Conservation (phyloP, 1,140 invertebrate genomes). For the Drosophila bocki region DNA sequence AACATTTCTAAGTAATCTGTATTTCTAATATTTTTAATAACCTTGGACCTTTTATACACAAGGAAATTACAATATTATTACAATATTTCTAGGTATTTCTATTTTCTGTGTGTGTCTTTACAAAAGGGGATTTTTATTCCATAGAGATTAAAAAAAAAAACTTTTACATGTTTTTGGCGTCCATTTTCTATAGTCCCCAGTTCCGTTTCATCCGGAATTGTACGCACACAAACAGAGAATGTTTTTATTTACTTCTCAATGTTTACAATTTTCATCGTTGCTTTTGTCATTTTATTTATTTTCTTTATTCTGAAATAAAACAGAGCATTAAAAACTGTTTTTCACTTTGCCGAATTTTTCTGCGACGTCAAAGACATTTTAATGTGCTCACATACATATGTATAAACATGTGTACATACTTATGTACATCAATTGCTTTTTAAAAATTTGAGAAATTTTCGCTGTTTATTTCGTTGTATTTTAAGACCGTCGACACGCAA, state of each 20-base stretch:
- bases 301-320: slow-evolving; percentile 31
- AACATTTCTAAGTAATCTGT: neutral
- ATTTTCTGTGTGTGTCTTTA: neutral
- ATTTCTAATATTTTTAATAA: neutral
- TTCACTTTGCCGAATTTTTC: slow-evolving; percentile 37
- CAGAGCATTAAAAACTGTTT: slow-evolving; percentile 32
- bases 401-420: neutral
- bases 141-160: slow-evolving; percentile 2
- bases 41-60: neutral
- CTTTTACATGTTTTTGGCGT: neutral
- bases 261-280: slow-evolving; percentile 20
- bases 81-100: neutral
- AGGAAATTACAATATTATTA: neutral
- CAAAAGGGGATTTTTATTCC: neutral
- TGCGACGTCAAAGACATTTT: slow-evolving; percentile 70
- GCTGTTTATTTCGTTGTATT: slow-evolving; percentile 56
- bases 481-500: slow-evolving; percentile 58
- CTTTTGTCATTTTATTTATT: slow-evolving; percentile 43
- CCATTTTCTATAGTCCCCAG: slow-evolving; percentile 9
- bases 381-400: slow-evolving; percentile 34
- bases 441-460: slow-evolving; percentile 22
- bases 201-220: slow-evolving; percentile 29
- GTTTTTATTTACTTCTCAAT: slow-evolving; percentile 29
- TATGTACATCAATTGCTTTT: slow-evolving; percentile 3
- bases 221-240: slow-evolving; percentile 11